Percentiles rank a stretch among this genome's conserved stretches.
Conservation (phyloP, 2,797 vertebrate species). For the Ambastaia sidthimunki region DNA sequence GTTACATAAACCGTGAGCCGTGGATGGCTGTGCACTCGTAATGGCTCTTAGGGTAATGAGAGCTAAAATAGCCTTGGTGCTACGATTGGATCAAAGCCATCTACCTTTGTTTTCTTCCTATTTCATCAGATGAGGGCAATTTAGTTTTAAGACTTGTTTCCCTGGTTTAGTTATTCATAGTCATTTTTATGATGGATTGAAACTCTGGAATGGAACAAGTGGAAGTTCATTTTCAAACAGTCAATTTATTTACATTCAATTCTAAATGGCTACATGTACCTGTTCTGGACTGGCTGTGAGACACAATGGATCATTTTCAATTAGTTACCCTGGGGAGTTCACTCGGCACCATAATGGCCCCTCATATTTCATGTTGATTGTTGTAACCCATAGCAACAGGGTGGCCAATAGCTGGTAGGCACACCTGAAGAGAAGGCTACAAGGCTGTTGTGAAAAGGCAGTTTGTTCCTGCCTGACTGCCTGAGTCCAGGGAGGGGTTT, state of each 20-base stretch:
- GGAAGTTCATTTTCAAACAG: slow-evolving; percentile 11
- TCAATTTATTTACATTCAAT: slow-evolving; percentile 24
- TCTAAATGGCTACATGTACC: slow-evolving; percentile 6
- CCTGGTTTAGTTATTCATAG: slow-evolving; percentile 41
- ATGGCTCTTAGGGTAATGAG: slow-evolving; percentile 83
- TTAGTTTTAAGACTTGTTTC: slow-evolving; percentile 48
- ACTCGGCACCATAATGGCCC: slow-evolving; percentile 59
- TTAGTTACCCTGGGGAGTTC: slow-evolving; percentile 52
- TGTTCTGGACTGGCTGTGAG: slow-evolving; percentile 37
- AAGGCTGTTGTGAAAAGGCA: slow-evolving; percentile 24
- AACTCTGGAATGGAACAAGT: slow-evolving; percentile 30
- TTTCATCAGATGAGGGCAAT: slow-evolving; percentile 62
- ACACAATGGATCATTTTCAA: slow-evolving; percentile 54
- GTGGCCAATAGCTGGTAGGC: slow-evolving; percentile 49
- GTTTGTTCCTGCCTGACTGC: slow-evolving; percentile 55
- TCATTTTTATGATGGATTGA: slow-evolving; percentile 47
- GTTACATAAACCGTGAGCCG: slow-evolving; percentile 63
- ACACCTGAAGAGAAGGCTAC: slow-evolving; percentile 62
- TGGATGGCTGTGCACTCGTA: slow-evolving; percentile 76
- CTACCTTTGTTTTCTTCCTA: slow-evolving; percentile 55
- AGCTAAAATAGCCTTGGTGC: slow-evolving; percentile 80
- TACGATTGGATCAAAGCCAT: slow-evolving; percentile 66
- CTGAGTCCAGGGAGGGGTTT: slow-evolving; percentile 69
- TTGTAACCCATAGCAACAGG: slow-evolving; percentile 50
- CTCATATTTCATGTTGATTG: slow-evolving; percentile 74